A percentile compares a stretch with the other conserved stretches of the same genome.
These are phyloP conservation scores for Miopithecus talapoin DNA, from an alignment of 2,797 vertebrate species.

Conservation along the genomic window DNA sequence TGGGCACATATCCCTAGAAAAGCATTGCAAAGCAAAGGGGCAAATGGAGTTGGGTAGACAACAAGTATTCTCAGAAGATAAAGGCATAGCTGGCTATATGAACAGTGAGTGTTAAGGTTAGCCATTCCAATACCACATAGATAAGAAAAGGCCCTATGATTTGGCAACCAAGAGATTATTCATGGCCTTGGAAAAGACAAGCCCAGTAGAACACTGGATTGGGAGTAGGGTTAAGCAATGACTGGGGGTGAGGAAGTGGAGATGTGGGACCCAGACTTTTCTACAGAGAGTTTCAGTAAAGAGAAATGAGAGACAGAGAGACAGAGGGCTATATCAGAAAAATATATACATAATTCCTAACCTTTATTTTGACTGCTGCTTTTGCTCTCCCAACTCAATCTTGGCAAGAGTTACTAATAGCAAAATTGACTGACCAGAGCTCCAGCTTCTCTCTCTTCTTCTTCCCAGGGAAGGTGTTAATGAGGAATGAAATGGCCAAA, in stretches of 20 bases:
- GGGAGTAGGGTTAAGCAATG: neutral
- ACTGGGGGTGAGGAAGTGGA: neutral
- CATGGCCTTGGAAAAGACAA: neutral
- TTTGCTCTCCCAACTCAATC: neutral
- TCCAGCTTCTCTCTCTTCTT: neutral
- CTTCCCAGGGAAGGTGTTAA: conserved; percentile 37
- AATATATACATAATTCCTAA: fast-evolving
- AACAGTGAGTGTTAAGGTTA: neutral
- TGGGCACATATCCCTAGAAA: neutral
- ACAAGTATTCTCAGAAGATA: neutral
- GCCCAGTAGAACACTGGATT: too few species aligned
- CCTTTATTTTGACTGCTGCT: neutral
- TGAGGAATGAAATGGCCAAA: neutral
- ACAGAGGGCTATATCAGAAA: neutral
- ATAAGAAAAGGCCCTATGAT: neutral
- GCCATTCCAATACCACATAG: too few species aligned
- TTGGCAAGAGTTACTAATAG: neutral
- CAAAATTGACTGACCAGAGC: neutral
- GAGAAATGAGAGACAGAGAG: neutral
- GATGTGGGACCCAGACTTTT: too few species aligned
- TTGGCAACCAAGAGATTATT: neutral
- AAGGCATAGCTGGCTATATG: neutral
- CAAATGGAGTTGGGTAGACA: neutral
- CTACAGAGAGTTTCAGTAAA: neutral
- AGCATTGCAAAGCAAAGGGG: neutral